Evolutionary conservation across 2,113 vertebrate species (phyloP).

Genomic region (Panthera leo): DNA sequence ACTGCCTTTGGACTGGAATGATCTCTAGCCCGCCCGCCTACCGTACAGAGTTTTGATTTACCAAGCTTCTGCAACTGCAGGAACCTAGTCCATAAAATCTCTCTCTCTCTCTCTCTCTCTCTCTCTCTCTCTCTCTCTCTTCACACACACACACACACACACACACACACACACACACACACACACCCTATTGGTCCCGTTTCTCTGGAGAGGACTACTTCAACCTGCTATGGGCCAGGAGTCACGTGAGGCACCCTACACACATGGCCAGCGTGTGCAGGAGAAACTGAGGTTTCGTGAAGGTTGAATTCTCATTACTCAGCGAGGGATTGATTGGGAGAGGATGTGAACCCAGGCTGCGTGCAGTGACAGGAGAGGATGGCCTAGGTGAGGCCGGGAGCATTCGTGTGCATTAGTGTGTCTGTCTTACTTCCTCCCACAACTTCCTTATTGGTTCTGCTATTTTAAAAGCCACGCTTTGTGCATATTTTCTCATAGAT

Average conservation of each 20-base stretch:
- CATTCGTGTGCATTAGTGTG: rapidly evolving
- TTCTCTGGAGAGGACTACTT: not conserved
- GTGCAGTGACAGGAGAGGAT: not conserved
- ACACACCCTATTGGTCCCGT: not conserved
- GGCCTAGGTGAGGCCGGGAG: not conserved
- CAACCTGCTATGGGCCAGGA: not conserved
- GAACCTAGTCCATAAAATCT: not conserved
- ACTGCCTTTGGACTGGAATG: not conserved
- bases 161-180: too few relatives aligned
- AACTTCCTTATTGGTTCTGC: not conserved
- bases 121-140: too few relatives aligned
- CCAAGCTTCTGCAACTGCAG: not conserved
- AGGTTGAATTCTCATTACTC: not conserved
- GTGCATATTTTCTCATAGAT: not conserved
- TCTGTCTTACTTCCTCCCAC: not conserved
- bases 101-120: too few relatives aligned
- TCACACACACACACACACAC: not conserved
- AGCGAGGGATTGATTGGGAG: rapidly evolving
- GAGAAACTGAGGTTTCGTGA: not conserved
- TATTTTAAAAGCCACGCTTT: not conserved
- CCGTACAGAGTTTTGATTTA: not conserved
- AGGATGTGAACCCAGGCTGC: not conserved
- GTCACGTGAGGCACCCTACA: rapidly evolving
- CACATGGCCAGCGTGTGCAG: not conserved
- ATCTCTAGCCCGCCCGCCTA: not conserved